These are phyloP conservation scores for Otis tarda DNA, from an alignment of 2,113 vertebrate species.

Conservation along the genomic window DNA sequence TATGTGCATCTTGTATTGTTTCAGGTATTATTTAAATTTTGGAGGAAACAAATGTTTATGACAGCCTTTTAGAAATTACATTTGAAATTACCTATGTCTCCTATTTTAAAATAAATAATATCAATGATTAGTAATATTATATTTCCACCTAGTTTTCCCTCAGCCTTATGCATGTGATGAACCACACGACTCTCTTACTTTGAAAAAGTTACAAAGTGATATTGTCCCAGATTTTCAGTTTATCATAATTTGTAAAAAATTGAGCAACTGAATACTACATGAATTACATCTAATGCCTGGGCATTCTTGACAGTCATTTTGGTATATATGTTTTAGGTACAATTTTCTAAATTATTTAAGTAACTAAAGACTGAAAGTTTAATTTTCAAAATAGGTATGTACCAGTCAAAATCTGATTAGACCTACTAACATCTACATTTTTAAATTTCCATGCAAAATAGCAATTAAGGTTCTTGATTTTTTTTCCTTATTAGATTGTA, in stretches of 20 bases:
- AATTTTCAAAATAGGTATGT: not conserved
- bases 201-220: not conserved
- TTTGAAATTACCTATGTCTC: not conserved
- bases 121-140: not conserved
- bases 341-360: not conserved
- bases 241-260: not conserved
- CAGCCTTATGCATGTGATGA: not conserved
- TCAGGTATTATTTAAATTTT: not conserved
- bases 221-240: not conserved
- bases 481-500: not conserved
- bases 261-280: not conserved
- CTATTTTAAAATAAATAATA: not conserved
- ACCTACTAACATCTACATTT: not conserved
- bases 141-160: not conserved
- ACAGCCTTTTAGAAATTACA: not conserved
- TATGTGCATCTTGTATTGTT: not conserved
- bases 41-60: not conserved
- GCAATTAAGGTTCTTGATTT: not conserved
- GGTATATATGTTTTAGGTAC: not conserved
- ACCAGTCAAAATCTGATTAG: not conserved
- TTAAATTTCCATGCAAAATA: not conserved
- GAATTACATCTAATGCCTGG: not conserved
- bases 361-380: not conserved
- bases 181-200: not conserved
- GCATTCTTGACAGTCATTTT: not conserved